Base-by-base conservation (phyloP, 1,140 invertebrate genomes). In the Octopus bimaculoides region DNA sequence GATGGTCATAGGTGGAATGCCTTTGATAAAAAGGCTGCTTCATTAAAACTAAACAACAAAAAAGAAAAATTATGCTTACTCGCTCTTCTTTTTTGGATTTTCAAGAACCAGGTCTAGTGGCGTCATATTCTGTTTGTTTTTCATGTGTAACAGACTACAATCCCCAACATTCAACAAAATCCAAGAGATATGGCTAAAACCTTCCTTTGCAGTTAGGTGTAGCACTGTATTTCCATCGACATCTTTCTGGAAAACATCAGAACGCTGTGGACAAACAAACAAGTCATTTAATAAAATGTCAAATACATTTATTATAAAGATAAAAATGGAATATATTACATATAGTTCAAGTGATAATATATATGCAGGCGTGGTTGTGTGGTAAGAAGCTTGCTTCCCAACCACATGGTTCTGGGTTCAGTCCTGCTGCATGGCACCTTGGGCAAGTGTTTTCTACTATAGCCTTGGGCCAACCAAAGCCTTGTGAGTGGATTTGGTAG, bases 171-270 rank as follows among this genome's bases (percentile, higher is more conserved):
- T 82, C 66, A 89, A 71, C n/a, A 87, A 81, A 9, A 82, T 54
- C 88, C 88, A 89, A 41, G 82, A 84, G 41, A 88, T 77, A 26
- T 83, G 79, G 4, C 82, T 81, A 78, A 85, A 85, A 12, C 88
- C 88, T 75, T 87, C 83, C 75, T 83, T 76, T 4, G 85, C 84
- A 54, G 84, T 82, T 8, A 89, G 82, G 77, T 89, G 88, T 55
- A 89, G 80, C 4, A 85, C 79, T 53, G 84, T 87, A 80, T 89
- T 86, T 7, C 88, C 88, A 78, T 85, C 80, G 9, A 54, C 74
- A 80, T 89, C 86, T 73, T 74, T 75, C 77, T 83, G 80, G 5
- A 75, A 79, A 4, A 86, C 73, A 61, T 87, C 82, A 82, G 83
- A 84, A 81, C 85, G 85, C 87, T 88, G 77, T 17, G 71, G 79